These are phyloP conservation scores for Scaptomyza pallida DNA, from an alignment of 1,140 invertebrate genomes.

Conservation along the genomic window DNA sequence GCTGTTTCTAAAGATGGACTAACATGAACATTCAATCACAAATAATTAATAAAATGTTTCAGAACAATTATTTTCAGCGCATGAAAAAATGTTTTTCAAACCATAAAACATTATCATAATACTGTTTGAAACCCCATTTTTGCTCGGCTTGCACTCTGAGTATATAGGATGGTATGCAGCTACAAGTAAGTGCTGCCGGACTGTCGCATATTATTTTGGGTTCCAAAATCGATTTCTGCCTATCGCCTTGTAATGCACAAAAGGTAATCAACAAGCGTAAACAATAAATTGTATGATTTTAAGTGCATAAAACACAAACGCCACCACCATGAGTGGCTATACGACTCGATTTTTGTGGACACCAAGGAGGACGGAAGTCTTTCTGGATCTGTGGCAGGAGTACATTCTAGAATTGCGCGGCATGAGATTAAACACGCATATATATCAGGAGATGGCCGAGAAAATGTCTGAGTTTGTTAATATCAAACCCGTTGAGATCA, in stretches of 20 bases:
- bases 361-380: conserved; percentile 15
- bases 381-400: conserved; percentile 39
- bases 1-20: neutral
- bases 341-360: conserved; percentile 27
- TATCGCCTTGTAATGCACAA: conserved; percentile 1
- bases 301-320: no score
- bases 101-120: neutral
- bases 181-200: neutral
- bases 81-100: neutral
- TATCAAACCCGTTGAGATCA: conserved; percentile 35
- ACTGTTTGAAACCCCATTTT: no score
- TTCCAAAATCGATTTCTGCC: neutral
- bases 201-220: no score
- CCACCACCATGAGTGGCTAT: no score
- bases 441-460: conserved; percentile 41
- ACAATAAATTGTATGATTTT: no score
- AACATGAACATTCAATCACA: neutral
- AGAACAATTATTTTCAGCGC: neutral
- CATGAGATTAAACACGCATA: neutral
- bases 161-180: neutral
- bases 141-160: neutral
- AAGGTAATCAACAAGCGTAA: no score
- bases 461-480: conserved; percentile 35
- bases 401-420: conserved; percentile 18
- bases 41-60: neutral